Evolutionary conservation across 1,140 invertebrate species (phyloP).

Genomic region (Eurosta solidaginis): DNA sequence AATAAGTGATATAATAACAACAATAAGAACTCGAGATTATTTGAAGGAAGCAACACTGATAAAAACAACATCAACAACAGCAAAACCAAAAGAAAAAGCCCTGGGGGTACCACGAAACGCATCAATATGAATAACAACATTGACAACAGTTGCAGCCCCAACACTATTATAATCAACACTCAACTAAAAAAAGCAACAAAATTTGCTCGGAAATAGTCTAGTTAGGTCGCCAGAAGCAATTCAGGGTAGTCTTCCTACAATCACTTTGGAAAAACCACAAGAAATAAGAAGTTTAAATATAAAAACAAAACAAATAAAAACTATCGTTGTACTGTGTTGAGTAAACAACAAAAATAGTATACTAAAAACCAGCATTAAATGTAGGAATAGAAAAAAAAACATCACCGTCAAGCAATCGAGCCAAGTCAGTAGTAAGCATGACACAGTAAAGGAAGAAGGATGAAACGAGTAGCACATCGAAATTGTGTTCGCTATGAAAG

Average conservation of each 20-base stretch:
- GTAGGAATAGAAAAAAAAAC: background rate
- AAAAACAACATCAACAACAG: background rate
- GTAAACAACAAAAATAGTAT: background rate
- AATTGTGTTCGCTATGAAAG: background rate
- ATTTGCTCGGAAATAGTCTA: background rate
- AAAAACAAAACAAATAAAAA: background rate
- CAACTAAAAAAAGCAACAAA: background rate
- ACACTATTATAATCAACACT: conserved; percentile 1
- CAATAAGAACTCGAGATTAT: background rate
- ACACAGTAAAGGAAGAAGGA: background rate
- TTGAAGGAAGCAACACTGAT: background rate
- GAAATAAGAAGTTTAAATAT: background rate
- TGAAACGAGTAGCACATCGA: background rate
- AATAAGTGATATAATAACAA: background rate
- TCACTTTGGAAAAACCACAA: background rate
- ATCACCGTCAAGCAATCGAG: background rate
- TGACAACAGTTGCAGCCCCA: conserved; percentile 26
- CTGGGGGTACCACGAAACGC: background rate
- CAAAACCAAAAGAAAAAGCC: no score
- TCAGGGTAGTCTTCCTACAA: background rate
- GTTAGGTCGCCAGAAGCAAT: background rate
- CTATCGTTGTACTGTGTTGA: background rate
- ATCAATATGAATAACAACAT: conserved; percentile 23
- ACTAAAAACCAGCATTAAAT: background rate
- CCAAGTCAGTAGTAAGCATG: background rate